Base-by-base conservation (phyloP, 1,140 invertebrate species). In the Maniola jurtina region DNA sequence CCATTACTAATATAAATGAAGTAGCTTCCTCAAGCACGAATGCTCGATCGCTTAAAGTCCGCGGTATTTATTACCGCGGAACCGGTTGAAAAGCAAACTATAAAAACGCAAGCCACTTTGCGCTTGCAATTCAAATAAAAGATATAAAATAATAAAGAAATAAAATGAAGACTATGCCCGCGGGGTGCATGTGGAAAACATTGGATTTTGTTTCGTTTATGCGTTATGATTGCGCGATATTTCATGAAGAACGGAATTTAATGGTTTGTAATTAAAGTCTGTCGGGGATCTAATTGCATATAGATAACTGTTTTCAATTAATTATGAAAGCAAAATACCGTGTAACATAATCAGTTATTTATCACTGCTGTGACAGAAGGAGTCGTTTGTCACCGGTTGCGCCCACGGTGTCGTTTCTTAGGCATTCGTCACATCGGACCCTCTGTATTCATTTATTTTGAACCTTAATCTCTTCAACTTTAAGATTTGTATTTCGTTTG, bases 271-370 rank as follows among this genome's bases (percentile, higher is more conserved):
- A 79, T 83, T 77, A 84, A 80, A 81, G 65, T 73, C 70, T 70
- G 66, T 76, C 69, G 58, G 66, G 57, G 70, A 67, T 68, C 73
- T 86, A 77, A 80, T 73, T 67, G 72, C 75, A 76, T 75, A 69
- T 71, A 79, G 80, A 83, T 87, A 86, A 73, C 79, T 68, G 73
- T 76, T 84, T 79, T 80, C 84, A 83, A 86, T 89, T 88, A 89
- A 88, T 89, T 84, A 86, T 89, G 77, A 87, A 80, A 71, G 81
- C 81, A 83, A 90, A 90, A 88, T 83, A 80, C 75, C 80, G 79
- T 83, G 87, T 88, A 88, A 88, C 84, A 88, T 81, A 88, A 88
- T 88, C 88, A 87, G 86, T 86, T 88, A 88, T 90, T 90, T 88
- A 88, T 90, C 83, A 87, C 76, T 72, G 79, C 80, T 81, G 83